phyloP scores from a whole-genome alignment of 2,113 vertebrate species.

The Micronycteris hirsuta region DNA sequence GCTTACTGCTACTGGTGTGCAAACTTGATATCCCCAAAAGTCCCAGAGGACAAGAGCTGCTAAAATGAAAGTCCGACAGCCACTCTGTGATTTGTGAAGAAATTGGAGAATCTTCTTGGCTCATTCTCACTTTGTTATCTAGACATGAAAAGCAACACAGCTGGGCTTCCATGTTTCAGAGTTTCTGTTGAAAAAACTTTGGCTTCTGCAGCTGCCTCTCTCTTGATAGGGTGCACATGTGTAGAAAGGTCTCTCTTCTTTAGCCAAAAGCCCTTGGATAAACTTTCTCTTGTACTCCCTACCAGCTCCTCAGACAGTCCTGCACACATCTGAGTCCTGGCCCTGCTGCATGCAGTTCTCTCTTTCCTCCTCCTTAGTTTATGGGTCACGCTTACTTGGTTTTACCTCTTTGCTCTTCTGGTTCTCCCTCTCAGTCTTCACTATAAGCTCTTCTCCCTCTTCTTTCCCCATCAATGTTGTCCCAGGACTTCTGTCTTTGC shows the following conservation, averaged over 20 bases:
- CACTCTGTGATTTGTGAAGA: neutral
- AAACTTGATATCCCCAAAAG: neutral
- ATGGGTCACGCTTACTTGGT: neutral
- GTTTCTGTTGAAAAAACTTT: neutral
- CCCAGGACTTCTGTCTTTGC: neutral
- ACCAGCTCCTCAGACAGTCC: neutral
- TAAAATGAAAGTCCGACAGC: neutral
- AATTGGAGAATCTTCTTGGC: neutral
- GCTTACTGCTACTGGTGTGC: neutral
- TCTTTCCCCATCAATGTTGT: neutral
- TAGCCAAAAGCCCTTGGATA: neutral
- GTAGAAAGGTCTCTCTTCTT: neutral
- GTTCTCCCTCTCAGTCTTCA: neutral
- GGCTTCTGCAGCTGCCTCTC: neutral
- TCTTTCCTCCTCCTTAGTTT: neutral
- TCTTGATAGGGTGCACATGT: neutral
- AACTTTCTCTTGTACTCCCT: neutral
- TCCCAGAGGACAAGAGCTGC: neutral
- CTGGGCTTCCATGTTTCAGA: neutral
- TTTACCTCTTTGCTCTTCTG: neutral
- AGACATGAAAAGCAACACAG: neutral
- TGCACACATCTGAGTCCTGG: neutral
- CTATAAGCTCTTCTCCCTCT: neutral
- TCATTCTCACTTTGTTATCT: neutral
- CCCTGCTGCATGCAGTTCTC: neutral